Conservation (phyloP, 2,888 invertebrate genomes). For the Papilio protenor region DNA sequence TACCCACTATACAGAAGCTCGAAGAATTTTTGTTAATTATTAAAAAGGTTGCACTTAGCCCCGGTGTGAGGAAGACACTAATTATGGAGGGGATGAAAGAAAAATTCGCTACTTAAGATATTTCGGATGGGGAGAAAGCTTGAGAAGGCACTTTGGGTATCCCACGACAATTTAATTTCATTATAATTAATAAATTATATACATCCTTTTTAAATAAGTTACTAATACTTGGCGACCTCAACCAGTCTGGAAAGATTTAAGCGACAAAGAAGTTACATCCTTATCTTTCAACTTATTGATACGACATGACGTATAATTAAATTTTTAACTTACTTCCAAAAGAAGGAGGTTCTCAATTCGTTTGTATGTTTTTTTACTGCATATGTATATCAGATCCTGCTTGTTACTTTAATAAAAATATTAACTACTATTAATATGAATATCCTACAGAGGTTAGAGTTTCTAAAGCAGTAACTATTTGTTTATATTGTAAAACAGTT, state of each 20-base stretch:
- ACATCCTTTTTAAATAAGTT: background rate
- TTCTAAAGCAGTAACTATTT: slow-evolving; percentile 20
- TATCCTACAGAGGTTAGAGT: background rate
- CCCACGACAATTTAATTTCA: background rate
- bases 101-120: slow-evolving; percentile 25
- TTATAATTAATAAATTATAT: background rate
- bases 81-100: slow-evolving; percentile 50
- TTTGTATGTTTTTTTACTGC: too few relatives aligned
- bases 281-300: background rate
- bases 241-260: too few relatives aligned
- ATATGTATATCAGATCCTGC: too few relatives aligned
- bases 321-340: background rate
- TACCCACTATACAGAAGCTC: slow-evolving; percentile 72
- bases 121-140: slow-evolving; percentile 37
- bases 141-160: slow-evolving; percentile 8
- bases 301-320: background rate
- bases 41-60: slow-evolving; percentile 81
- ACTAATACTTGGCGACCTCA: background rate
- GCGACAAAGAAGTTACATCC: too few relatives aligned
- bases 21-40: slow-evolving; percentile 82
- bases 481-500: slow-evolving; percentile 29
- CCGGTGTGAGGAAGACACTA: slow-evolving; percentile 53
- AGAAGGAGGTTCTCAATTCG: too few relatives aligned
- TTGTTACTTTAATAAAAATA: background rate
- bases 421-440: background rate